phyloP scores from a whole-genome alignment of 2,888 invertebrate genomes.

The Digitonthophagus gazella region DNA sequence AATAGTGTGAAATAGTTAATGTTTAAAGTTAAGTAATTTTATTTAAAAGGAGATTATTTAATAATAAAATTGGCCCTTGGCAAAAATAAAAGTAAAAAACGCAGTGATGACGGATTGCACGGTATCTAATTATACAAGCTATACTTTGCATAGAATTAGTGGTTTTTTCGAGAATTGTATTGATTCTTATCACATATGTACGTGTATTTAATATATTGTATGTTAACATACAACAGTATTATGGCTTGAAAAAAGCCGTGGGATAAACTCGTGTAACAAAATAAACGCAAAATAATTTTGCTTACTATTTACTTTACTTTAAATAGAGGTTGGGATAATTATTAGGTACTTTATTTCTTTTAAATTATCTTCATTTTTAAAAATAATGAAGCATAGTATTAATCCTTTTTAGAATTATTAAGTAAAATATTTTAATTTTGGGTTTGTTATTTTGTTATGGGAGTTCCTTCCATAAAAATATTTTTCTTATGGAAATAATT shows the following conservation, averaged over 20 bases:
- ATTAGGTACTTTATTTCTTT: too few relatives aligned
- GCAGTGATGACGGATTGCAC: constrained; percentile 33
- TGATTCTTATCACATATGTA: constrained; percentile 20
- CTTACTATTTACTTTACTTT: background rate
- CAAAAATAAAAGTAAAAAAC: constrained; percentile 20
- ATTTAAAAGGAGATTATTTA: constrained; percentile 11
- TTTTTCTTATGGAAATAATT: constrained; percentile 1
- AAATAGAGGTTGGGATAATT: background rate
- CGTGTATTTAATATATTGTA: constrained; percentile 12
- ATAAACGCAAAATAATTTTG: background rate
- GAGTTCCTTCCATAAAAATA: background rate
- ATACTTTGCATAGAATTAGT: constrained; percentile 93
- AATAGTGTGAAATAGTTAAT: constrained; percentile 24
- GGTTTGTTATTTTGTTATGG: background rate
- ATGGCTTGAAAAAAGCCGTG: background rate
- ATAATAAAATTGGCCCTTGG: constrained; percentile 31
- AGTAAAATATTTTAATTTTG: background rate
- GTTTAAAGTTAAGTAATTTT: background rate
- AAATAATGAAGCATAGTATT: too few relatives aligned
- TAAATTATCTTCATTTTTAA: too few relatives aligned
- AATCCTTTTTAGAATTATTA: background rate
- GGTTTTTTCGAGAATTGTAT: constrained; percentile 68
- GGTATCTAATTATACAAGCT: constrained; percentile 63
- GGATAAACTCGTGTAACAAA: background rate
- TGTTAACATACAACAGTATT: background rate